phyloP scores from a whole-genome alignment of 2,113 vertebrate genomes.

The Barnardius zonarius region DNA sequence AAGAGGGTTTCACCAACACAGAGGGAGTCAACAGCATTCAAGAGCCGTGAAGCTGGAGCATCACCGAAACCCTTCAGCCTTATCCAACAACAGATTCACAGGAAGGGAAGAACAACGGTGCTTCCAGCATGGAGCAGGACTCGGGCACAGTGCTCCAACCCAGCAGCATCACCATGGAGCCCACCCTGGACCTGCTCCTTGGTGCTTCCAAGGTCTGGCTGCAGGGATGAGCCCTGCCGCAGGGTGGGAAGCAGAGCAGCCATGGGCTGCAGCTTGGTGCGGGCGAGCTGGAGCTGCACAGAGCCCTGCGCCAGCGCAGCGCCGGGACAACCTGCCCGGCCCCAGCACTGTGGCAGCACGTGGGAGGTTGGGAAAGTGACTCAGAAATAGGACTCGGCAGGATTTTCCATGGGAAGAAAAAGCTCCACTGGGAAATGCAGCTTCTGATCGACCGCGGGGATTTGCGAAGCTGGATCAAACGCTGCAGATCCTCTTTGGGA shows the following conservation, averaged over 20 bases:
- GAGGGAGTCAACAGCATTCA: neutral
- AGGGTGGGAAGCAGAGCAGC: rapidly evolving
- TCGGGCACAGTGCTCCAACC: neutral
- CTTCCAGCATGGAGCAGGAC: neutral
- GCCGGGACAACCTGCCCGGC: neutral
- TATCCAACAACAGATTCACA: neutral
- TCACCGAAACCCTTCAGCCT: neutral
- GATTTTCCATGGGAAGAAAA: neutral
- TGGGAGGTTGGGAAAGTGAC: neutral
- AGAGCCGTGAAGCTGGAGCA: neutral
- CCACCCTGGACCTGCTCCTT: neutral
- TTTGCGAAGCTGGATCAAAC: neutral
- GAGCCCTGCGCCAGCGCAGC: neutral
- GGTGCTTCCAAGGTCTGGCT: rapidly evolving
- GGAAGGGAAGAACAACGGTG: neutral
- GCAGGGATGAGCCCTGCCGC: neutral
- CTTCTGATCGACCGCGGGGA: neutral
- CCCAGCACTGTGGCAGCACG: neutral
- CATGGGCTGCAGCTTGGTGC: neutral
- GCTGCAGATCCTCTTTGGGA: neutral
- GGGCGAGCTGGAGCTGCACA: neutral
- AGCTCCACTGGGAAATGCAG: rapidly evolving
- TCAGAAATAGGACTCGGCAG: neutral
- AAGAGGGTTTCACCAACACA: neutral
- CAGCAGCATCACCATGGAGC: rapidly evolving